These are phyloP conservation scores for Cheilinus undulatus DNA, from an alignment of 2,113 vertebrate species.

Conservation along the genomic window DNA sequence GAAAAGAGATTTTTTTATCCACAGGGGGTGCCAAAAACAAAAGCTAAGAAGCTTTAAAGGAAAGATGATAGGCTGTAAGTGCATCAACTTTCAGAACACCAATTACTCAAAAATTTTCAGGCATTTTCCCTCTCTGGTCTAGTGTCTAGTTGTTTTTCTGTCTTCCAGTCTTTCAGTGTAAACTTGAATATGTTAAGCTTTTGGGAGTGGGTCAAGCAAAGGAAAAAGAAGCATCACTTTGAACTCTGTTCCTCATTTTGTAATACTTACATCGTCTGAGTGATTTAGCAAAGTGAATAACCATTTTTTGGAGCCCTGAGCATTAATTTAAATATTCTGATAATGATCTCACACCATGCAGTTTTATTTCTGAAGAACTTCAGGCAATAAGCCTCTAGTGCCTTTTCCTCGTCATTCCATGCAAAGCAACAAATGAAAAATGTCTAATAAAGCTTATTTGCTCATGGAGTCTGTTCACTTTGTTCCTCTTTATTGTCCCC, in stretches of 20 bases:
- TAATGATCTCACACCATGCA: not conserved
- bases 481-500: not conserved
- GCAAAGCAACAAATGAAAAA: not conserved
- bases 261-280: no score
- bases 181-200: not conserved
- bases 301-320: no score
- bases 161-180: not conserved
- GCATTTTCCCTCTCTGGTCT: not conserved
- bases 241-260: no score
- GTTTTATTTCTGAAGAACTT: not conserved
- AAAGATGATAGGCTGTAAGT: no score
- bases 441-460: not conserved
- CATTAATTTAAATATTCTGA: not conserved
- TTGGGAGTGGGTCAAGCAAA: not conserved
- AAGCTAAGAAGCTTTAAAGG: no score
- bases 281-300: no score
- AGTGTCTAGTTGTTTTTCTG: not conserved
- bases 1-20: no score
- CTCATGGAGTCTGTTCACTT: not conserved
- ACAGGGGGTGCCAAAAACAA: no score
- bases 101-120: no score
- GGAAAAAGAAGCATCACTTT: no score
- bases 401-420: not conserved
- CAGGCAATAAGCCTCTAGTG: not conserved
- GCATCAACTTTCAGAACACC: no score